These are phyloP conservation scores for Sphaeramia orbicularis DNA, from an alignment of 2,797 vertebrate genomes.

Conservation along the genomic window DNA sequence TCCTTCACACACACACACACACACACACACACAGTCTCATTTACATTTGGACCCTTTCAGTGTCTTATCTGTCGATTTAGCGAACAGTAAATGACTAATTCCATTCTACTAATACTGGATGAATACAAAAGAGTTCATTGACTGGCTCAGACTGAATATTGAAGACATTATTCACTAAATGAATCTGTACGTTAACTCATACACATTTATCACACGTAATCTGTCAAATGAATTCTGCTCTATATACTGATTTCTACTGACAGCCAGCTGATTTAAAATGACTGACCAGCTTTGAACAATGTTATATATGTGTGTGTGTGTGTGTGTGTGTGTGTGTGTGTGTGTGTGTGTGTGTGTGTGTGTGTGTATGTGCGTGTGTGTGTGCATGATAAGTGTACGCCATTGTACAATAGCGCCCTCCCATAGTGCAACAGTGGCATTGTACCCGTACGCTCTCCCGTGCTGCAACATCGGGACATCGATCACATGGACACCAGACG, in stretches of 20 bases:
- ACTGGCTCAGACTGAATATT: conserved; percentile 25
- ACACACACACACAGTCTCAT: conserved; percentile 3
- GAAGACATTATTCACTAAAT: conserved; percentile 17
- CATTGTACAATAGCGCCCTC: no score
- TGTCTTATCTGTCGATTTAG: conserved; percentile 42
- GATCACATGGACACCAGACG: no score
- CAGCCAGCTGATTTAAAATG: no score
- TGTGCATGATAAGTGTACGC: no score
- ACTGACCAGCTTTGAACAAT: no score
- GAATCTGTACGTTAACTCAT: conserved; percentile 1
- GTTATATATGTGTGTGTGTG: no score
- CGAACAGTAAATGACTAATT: conserved; percentile 48
- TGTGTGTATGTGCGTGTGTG: no score
- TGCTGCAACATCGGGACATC: no score
- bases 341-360: no score
- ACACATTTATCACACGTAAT: conserved; percentile 25
- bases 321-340: no score
- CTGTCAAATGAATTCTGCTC: conserved; percentile 16
- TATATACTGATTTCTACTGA: conserved; percentile 27
- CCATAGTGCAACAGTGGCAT: no score
- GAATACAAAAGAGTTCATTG: conserved; percentile 46
- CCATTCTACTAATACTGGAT: conserved; percentile 45
- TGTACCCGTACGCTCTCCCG: no score
- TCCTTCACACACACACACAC: conserved; percentile 9
- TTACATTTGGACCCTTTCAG: conserved; percentile 32